A percentile compares a stretch with the other conserved stretches of the same genome.
phyloP scores from a whole-genome alignment of 2,797 vertebrate species.

The Ctenosaura bakeri region DNA sequence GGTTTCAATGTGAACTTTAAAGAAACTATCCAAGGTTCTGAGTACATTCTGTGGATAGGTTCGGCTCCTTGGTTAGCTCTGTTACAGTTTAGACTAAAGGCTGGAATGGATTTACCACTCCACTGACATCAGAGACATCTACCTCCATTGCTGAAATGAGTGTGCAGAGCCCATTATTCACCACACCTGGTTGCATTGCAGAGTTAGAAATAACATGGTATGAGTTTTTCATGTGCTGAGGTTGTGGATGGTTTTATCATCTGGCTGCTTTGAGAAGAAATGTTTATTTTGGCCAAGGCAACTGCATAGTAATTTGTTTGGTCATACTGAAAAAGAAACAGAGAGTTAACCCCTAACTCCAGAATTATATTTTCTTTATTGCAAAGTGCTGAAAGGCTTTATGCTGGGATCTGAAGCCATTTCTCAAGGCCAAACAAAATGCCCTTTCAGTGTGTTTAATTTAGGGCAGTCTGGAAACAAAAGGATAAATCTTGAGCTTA shows the following conservation, averaged over 20 bases:
- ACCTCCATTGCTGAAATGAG: neutral
- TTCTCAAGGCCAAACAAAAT: constrained; percentile 25
- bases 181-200: neutral
- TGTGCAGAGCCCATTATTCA: neutral
- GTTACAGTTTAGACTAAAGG: too few species aligned
- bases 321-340: neutral
- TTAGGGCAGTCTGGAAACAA: constrained; percentile 22
- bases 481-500: constrained; percentile 23
- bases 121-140: neutral
- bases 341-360: neutral
- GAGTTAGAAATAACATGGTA: neutral
- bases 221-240: neutral
- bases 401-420: constrained; percentile 1
- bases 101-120: too few species aligned
- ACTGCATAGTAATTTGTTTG: neutral
- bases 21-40: too few species aligned
- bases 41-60: too few species aligned
- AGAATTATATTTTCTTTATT: constrained; percentile 19
- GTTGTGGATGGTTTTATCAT: neutral
- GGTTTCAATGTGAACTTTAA: too few species aligned
- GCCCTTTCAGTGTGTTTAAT: constrained; percentile 17
- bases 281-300: neutral
- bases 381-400: neutral
- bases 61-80: too few species aligned
- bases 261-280: constrained; percentile 1